A percentile compares a stretch with the other conserved stretches of the same genome.
Evolutionary conservation across 2,797 vertebrate species (phyloP).

Genomic region (Staurois parvus): DNA sequence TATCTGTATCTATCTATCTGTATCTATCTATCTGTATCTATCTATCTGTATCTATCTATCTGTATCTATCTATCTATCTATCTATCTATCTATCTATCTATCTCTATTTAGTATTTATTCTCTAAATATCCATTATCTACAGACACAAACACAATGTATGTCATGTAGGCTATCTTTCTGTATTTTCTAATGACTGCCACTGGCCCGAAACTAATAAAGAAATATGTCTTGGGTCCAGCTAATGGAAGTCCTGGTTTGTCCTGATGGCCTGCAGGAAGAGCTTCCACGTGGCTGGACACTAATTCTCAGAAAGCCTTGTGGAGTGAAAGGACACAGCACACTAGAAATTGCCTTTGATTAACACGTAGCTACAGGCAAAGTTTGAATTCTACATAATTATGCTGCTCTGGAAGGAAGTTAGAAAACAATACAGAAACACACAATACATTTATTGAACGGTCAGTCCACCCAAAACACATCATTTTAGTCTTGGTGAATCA

Average conservation of each 20-base stretch:
- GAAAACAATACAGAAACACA: not conserved
- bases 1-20: not conserved
- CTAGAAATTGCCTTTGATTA: not conserved
- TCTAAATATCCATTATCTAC: not conserved
- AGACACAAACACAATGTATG: too few species aligned
- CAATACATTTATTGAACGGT: not conserved
- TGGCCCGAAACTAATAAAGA: conserved; percentile 44
- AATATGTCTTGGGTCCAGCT: conserved; percentile 42
- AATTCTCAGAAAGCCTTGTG: not conserved
- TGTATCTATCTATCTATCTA: too few species aligned
- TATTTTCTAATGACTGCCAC: conserved; percentile 14
- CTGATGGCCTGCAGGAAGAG: conserved; percentile 12
- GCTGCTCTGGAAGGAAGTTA: not conserved
- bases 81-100: not conserved
- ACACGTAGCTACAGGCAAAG: not conserved
- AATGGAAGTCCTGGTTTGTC: conserved; percentile 34
- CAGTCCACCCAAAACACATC: not conserved
- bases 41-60: not conserved
- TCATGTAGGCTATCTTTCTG: conserved; percentile 18
- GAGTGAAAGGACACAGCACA: not conserved
- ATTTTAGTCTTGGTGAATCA: not conserved
- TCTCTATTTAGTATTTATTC: not conserved
- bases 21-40: not conserved
- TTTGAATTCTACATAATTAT: conserved; percentile 5
- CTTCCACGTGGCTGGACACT: conserved; percentile 10